These are phyloP conservation scores for Neomorphus geoffroyi DNA, from an alignment of 2,797 vertebrate genomes.

Conservation along the genomic window DNA sequence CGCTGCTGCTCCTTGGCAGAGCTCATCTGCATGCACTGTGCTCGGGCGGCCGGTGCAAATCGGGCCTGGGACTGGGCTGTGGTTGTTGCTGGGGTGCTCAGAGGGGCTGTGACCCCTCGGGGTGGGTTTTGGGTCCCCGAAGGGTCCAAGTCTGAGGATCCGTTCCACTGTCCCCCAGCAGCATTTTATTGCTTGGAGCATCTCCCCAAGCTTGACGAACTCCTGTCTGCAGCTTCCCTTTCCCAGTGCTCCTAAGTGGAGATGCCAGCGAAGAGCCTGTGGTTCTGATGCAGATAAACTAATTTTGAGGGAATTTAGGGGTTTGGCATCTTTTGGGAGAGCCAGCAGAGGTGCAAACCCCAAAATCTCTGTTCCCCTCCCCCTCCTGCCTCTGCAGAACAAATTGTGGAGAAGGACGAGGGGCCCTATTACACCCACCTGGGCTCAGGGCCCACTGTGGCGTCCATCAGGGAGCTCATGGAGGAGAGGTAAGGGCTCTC, in stretches of 20 bases:
- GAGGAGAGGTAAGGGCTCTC: slow-evolving; percentile 85
- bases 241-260: accelerated
- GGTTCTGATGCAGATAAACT: not conserved
- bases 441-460: slow-evolving; percentile 92
- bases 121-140: not conserved
- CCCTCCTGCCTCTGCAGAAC: slow-evolving; percentile 77
- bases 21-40: not conserved
- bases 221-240: not conserved
- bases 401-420: slow-evolving; percentile 96
- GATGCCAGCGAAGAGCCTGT: accelerated
- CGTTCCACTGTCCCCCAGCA: not conserved
- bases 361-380: not conserved
- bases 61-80: accelerated
- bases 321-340: not conserved
- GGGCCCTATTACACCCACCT: slow-evolving; percentile 98
- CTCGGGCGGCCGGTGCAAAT: accelerated
- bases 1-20: not conserved
- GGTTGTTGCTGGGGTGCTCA: not conserved
- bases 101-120: not conserved
- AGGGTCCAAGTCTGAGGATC: not conserved
- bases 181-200: not conserved
- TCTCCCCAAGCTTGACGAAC: not conserved
- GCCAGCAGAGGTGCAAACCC: accelerated
- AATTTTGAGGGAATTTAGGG: not conserved
- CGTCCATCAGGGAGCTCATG: slow-evolving; percentile 93